Percentiles rank a stretch among this genome's conserved stretches.
These are phyloP conservation scores for Varanus komodoensis DNA, from an alignment of 2,113 vertebrate genomes.

Conservation along the genomic window DNA sequence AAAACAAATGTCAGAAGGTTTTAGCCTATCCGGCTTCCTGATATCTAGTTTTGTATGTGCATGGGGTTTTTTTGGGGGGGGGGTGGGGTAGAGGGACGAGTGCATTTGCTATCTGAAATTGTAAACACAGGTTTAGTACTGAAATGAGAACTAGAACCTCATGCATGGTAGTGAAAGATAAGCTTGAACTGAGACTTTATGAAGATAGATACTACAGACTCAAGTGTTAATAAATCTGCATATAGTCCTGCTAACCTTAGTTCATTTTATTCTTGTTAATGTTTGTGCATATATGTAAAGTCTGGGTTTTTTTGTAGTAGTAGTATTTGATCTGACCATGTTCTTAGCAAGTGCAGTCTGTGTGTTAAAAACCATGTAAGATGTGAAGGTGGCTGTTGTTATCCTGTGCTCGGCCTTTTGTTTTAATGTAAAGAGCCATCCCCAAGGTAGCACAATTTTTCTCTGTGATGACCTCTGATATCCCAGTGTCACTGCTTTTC, in stretches of 20 bases:
- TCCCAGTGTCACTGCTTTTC: slow-evolving; percentile 38
- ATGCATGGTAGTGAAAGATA: neutral
- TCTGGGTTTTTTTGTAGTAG: neutral
- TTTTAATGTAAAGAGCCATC: neutral
- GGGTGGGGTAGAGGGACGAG: too few species aligned
- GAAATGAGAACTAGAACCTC: neutral
- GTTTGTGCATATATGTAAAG: too few species aligned
- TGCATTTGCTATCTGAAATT: neutral
- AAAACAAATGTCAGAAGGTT: neutral
- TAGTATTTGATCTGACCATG: neutral
- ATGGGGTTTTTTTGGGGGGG: neutral
- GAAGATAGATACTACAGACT: neutral
- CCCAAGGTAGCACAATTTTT: neutral
- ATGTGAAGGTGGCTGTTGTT: neutral
- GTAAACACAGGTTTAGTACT: neutral
- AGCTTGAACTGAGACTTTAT: neutral
- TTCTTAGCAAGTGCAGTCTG: neutral
- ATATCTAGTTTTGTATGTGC: neutral
- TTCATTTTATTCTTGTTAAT: neutral
- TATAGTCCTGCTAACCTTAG: neutral
- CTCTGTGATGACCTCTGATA: slow-evolving; percentile 1
- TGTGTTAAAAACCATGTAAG: neutral
- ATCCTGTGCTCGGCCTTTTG: neutral
- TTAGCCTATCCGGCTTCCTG: neutral
- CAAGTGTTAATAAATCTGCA: neutral